These are phyloP conservation scores for Clarias gariepinus DNA, from an alignment of 2,113 vertebrate species.

Conservation along the genomic window DNA sequence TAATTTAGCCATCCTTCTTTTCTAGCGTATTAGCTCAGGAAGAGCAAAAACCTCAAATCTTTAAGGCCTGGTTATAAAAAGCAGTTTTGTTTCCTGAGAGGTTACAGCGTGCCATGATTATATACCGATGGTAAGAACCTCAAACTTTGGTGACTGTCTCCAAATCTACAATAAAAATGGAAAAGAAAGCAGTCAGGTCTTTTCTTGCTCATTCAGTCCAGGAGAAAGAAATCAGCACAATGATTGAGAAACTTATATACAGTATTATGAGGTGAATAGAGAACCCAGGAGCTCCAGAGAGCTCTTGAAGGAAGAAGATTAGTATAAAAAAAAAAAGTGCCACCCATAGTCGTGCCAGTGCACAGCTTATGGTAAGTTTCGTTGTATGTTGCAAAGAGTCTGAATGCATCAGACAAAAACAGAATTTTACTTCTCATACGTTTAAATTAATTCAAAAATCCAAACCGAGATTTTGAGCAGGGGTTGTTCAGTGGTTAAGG, in stretches of 20 bases:
- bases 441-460: not conserved
- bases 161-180: not conserved
- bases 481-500: too few relatives aligned
- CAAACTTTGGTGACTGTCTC: not conserved
- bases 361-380: not conserved
- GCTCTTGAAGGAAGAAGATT: too few relatives aligned
- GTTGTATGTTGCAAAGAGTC: not conserved
- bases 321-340: too few relatives aligned
- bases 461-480: too few relatives aligned
- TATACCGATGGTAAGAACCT: too few relatives aligned
- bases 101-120: not conserved
- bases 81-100: not conserved
- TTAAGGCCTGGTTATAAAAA: not conserved
- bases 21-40: not conserved
- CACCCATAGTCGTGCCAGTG: too few relatives aligned
- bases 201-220: not conserved
- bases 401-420: not conserved
- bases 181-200: not conserved
- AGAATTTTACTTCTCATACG: not conserved
- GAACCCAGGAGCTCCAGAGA: too few relatives aligned
- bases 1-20: not conserved
- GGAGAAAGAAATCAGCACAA: not conserved
- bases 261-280: too few relatives aligned
- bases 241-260: too few relatives aligned
- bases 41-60: not conserved